Conservation (phyloP, 2,113 vertebrate species). For the Caretta caretta region DNA sequence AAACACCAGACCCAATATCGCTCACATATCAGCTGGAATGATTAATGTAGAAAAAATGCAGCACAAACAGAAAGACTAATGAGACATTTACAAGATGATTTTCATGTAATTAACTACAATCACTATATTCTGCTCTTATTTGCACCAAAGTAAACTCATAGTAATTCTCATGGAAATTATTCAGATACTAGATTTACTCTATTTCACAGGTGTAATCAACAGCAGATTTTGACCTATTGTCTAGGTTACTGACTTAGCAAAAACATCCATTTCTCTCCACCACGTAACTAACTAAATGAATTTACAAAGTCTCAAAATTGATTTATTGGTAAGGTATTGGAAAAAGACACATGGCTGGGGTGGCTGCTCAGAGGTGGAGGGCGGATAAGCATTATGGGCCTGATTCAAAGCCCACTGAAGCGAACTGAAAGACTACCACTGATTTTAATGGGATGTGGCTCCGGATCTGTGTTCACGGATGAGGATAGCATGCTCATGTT, state of each 20-base stretch:
- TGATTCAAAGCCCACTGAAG: not conserved
- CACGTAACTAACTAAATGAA: not conserved
- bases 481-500: not conserved
- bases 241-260: not conserved
- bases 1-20: not conserved
- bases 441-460: not conserved
- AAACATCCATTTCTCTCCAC: not conserved
- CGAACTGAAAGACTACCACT: not conserved
- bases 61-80: conserved; percentile 43
- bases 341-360: not conserved
- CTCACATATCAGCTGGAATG: not conserved
- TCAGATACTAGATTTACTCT: not conserved
- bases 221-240: conserved; percentile 1
- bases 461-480: not conserved
- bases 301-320: not conserved
- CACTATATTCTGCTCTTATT: conserved; percentile 20
- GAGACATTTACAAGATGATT: conserved; percentile 29
- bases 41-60: conserved; percentile 2
- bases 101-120: conserved; percentile 28
- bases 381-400: not conserved
- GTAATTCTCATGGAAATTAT: fast-evolving
- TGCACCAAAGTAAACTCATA: not conserved
- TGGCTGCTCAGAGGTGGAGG: not conserved
- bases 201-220: fast-evolving
- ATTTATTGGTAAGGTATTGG: not conserved